These are phyloP conservation scores for Boloria selene DNA, from an alignment of 2,888 invertebrate genomes.

Conservation along the genomic window DNA sequence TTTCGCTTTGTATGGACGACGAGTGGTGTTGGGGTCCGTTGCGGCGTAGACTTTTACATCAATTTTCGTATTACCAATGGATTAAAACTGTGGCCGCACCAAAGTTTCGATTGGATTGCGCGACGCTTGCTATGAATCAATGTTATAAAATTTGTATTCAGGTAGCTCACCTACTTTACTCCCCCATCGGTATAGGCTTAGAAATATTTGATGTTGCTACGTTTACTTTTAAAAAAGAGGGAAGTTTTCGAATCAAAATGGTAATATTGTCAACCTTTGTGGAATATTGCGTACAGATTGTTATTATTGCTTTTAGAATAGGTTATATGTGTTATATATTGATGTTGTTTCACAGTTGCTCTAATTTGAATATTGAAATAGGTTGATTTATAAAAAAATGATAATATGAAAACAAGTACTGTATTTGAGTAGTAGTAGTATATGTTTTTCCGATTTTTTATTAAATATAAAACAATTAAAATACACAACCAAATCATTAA, in stretches of 20 bases:
- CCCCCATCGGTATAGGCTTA: constrained; percentile 67
- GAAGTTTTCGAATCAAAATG: constrained; percentile 35
- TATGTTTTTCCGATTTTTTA: no score
- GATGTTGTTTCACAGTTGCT: no score
- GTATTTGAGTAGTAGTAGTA: no score
- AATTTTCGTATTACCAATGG: constrained; percentile 82
- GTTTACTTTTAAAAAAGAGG: constrained; percentile 40
- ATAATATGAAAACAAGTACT: no score
- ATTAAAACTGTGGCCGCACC: constrained; percentile 74
- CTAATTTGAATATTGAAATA: no score
- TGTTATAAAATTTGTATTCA: constrained; percentile 79
- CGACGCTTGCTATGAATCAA: constrained; percentile 70
- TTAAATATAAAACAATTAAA: no score
- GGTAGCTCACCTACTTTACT: constrained; percentile 62
- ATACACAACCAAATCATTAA: no score
- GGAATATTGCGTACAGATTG: not conserved
- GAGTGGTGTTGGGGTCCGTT: constrained; percentile 54
- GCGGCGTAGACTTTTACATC: constrained; percentile 74
- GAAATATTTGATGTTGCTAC: constrained; percentile 50
- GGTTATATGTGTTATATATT: not conserved
- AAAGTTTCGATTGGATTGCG: constrained; percentile 76
- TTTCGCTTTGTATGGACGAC: constrained; percentile 70
- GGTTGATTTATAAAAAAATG: no score
- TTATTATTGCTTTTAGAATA: constrained; percentile 6
- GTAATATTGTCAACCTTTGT: constrained; percentile 19